phyloP scores from a whole-genome alignment of 2,113 vertebrate genomes.

The Lepus europaeus region DNA sequence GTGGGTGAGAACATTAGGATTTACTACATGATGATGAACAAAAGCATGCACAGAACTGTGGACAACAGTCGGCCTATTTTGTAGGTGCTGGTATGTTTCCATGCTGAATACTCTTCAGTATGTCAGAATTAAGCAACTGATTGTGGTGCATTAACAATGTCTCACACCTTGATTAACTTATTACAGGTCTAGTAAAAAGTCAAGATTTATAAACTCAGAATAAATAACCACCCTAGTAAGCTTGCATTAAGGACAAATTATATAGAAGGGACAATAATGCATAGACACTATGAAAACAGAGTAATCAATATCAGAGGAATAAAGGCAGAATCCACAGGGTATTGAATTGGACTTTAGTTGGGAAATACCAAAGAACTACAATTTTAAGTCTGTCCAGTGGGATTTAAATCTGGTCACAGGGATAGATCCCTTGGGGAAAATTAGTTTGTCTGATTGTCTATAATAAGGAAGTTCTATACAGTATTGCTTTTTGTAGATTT shows the following conservation, averaged over 20 bases:
- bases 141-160: not conserved
- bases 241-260: not conserved
- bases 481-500: not conserved
- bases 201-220: not conserved
- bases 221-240: not conserved
- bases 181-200: not conserved
- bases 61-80: not conserved
- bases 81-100: not conserved
- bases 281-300: not conserved
- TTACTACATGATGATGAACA: not conserved
- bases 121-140: not conserved
- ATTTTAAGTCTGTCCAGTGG: not conserved
- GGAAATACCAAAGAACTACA: not conserved
- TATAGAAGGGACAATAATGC: not conserved
- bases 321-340: not conserved
- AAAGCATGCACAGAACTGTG: not conserved
- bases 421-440: not conserved
- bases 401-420: not conserved
- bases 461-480: not conserved
- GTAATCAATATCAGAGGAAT: not conserved
- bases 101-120: not conserved
- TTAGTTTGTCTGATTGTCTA: conserved; percentile 13
- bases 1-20: not conserved
- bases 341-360: not conserved
- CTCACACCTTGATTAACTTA: not conserved